A percentile compares a stretch with the other conserved stretches of the same genome.
Evolutionary conservation across 23 tunicate genomes (phyloP).

Genomic region (Halocynthia roretzi): DNA sequence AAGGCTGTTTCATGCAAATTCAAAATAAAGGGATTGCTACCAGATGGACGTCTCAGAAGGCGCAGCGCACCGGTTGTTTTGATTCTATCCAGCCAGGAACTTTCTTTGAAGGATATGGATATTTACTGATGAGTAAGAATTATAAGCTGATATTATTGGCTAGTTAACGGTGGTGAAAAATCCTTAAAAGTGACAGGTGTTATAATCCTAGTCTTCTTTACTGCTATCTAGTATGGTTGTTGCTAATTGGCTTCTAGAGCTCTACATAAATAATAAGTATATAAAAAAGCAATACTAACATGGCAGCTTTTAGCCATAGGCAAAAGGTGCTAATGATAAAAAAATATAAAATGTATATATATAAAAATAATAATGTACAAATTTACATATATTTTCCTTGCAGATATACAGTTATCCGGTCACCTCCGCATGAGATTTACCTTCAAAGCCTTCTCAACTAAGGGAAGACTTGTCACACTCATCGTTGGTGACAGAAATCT

Average conservation of each 20-base stretch:
- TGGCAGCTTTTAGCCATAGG: too few relatives aligned
- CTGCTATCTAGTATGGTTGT: too few relatives aligned
- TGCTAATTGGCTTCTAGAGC: too few relatives aligned
- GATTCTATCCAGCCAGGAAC: constrained; percentile 1
- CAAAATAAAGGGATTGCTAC: neutral
- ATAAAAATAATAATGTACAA: too few relatives aligned
- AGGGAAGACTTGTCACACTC: neutral
- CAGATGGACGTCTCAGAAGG: neutral
- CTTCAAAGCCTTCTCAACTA: neutral
- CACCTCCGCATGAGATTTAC: constrained; percentile 2
- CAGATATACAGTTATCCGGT: neutral
- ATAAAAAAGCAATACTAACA: too few relatives aligned
- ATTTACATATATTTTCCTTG: too few relatives aligned
- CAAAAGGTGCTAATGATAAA: too few relatives aligned
- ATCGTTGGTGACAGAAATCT: neutral
- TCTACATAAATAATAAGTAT: too few relatives aligned
- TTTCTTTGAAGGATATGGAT: constrained; percentile 2
- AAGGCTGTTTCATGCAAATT: neutral
- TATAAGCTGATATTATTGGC: neutral
- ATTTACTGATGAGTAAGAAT: neutral
- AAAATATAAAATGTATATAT: too few relatives aligned
- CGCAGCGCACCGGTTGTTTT: neutral
- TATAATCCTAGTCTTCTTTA: neutral
- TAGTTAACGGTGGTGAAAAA: too few relatives aligned
- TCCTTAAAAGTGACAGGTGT: neutral